These are phyloP conservation scores for Cyprinodon variegatus DNA, from an alignment of 2,113 vertebrate species.

Conservation along the genomic window DNA sequence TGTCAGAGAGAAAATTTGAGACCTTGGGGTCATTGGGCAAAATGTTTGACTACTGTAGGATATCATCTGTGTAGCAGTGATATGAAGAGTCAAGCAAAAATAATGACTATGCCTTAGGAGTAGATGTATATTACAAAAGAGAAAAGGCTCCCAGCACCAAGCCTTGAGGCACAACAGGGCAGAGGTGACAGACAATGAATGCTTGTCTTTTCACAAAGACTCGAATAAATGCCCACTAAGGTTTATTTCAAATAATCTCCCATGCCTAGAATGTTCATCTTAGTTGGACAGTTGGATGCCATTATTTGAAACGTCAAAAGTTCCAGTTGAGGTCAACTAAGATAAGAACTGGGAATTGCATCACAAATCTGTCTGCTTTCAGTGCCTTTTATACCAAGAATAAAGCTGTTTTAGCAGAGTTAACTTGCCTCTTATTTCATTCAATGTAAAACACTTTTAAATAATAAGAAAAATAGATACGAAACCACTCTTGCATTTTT, in stretches of 20 bases:
- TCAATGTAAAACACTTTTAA: not conserved
- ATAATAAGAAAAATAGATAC: not conserved
- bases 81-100: not conserved
- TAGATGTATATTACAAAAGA: not conserved
- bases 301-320: not conserved
- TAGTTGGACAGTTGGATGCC: not conserved
- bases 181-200: not conserved
- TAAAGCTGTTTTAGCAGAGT: not conserved
- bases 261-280: not conserved
- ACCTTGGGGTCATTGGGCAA: not conserved
- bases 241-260: not conserved
- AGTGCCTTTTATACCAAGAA: not conserved
- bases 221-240: not conserved
- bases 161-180: not conserved
- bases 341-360: not conserved
- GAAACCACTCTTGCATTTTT: not conserved
- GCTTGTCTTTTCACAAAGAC: too few relatives aligned
- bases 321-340: not conserved
- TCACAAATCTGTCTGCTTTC: not conserved
- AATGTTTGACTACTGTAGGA: not conserved
- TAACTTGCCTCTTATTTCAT: not conserved
- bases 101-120: not conserved
- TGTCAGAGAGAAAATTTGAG: not conserved
- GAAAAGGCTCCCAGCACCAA: not conserved
- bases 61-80: not conserved